A percentile compares a stretch with the other conserved stretches of the same genome.
Conservation (phyloP, 1,140 invertebrate genomes). For the Cotesia chilonis region DNA sequence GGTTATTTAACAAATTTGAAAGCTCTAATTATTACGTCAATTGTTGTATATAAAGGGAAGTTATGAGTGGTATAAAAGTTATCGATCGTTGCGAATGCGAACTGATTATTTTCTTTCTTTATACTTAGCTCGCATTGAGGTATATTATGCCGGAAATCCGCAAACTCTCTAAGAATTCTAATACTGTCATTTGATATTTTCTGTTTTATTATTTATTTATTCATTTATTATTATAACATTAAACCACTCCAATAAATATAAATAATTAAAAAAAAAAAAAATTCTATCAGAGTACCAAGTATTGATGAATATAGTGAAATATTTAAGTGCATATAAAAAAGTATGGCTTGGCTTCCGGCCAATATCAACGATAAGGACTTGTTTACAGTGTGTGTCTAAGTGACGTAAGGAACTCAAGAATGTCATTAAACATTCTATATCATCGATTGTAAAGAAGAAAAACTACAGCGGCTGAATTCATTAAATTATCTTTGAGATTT, state of each 20-base stretch:
- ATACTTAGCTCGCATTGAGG: too few relatives aligned
- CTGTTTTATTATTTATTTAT: too few relatives aligned
- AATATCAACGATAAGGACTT: constrained; percentile 44
- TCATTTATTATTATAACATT: too few relatives aligned
- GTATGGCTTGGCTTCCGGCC: constrained; percentile 43
- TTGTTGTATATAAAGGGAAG: constrained; percentile 10
- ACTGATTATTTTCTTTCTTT: too few relatives aligned
- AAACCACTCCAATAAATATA: too few relatives aligned
- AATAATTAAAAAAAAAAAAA: not conserved
- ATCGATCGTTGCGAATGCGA: constrained; percentile 24
- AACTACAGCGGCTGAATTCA: too few relatives aligned
- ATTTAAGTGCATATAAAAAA: constrained; percentile 9
- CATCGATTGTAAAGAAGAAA: too few relatives aligned
- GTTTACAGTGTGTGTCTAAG: constrained; percentile 49
- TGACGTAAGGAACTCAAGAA: constrained; percentile 18
- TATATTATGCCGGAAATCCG: too few relatives aligned
- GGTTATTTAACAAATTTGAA: too few relatives aligned
- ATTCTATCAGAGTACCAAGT: not conserved
- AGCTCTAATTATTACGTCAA: constrained; percentile 12
- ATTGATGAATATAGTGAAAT: not conserved
- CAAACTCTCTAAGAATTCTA: constrained; percentile 35
- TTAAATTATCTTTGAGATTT: too few relatives aligned
- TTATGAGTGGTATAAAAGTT: not conserved
- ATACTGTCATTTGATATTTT: not conserved
- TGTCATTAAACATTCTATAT: not conserved